Conservation (phyloP, 2,113 vertebrate species). For the Peromyscus polionotus region DNA sequence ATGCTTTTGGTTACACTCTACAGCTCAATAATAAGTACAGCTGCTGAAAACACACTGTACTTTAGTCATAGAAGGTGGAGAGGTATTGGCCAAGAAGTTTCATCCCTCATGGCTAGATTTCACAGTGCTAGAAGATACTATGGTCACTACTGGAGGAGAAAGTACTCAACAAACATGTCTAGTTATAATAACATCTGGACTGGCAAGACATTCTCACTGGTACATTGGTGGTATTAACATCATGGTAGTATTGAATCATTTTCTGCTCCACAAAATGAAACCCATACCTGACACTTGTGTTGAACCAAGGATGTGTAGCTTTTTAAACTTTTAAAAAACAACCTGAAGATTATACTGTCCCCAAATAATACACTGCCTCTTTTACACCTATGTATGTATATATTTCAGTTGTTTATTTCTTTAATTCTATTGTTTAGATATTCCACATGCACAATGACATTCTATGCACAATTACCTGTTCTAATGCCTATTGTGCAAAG, state of each 20-base stretch:
- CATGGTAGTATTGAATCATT: neutral
- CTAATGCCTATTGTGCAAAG: no score
- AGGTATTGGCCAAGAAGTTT: neutral
- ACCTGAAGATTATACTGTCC: neutral
- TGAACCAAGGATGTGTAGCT: neutral
- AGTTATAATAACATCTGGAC: neutral
- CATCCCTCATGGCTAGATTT: neutral
- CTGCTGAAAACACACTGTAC: neutral
- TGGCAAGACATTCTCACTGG: neutral
- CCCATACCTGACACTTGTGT: neutral
- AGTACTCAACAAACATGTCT: neutral
- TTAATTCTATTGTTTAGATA: neutral
- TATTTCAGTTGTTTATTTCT: neutral
- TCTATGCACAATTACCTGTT: neutral
- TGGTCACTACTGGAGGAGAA: neutral
- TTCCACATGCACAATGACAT: neutral
- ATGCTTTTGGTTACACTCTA: neutral
- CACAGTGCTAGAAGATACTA: neutral
- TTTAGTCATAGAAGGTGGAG: neutral
- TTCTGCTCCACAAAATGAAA: neutral
- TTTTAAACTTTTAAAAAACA: neutral
- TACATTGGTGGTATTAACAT: neutral
- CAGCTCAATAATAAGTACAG: neutral
- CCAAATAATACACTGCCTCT: neutral
- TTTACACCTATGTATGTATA: neutral